These are phyloP conservation scores for Acanthosepion lycidas DNA, from an alignment of 2,888 invertebrate species.

Conservation along the genomic window DNA sequence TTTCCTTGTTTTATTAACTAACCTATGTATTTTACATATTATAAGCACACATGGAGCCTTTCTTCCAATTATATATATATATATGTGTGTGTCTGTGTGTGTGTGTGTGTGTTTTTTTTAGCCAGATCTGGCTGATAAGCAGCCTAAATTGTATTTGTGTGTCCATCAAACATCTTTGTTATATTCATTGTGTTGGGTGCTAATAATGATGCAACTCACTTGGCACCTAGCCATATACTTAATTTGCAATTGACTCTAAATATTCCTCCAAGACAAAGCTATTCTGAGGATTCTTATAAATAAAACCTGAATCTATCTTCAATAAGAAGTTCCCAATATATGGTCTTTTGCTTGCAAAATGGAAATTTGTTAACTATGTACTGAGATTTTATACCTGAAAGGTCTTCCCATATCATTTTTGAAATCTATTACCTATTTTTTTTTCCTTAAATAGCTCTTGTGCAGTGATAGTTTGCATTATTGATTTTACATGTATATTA, in stretches of 20 bases:
- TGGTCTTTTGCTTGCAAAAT: not conserved
- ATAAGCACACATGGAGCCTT: too few relatives aligned
- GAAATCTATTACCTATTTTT: not conserved
- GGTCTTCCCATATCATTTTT: not conserved
- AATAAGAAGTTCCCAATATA: not conserved
- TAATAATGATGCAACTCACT: not conserved
- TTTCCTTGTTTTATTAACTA: too few relatives aligned
- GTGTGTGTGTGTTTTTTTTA: not conserved
- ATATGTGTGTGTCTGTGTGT: too few relatives aligned
- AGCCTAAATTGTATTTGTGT: not conserved
- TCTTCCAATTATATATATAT: too few relatives aligned
- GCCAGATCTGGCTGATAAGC: not conserved
- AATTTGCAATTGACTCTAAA: conserved; percentile 21
- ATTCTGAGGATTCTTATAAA: not conserved
- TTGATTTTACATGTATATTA: too few relatives aligned
- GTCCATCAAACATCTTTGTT: not conserved
- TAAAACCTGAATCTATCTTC: not conserved
- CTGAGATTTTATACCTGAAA: not conserved
- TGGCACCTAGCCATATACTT: not conserved
- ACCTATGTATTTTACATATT: too few relatives aligned
- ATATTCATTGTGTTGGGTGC: not conserved
- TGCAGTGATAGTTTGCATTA: too few relatives aligned
- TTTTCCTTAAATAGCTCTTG: too few relatives aligned
- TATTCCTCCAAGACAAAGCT: conserved; percentile 6
- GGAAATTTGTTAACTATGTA: not conserved